Percentiles rank a stretch among this genome's conserved stretches.
These are phyloP conservation scores for Loripinus fragilis DNA, from an alignment of 2,888 invertebrate genomes.

Conservation along the genomic window DNA sequence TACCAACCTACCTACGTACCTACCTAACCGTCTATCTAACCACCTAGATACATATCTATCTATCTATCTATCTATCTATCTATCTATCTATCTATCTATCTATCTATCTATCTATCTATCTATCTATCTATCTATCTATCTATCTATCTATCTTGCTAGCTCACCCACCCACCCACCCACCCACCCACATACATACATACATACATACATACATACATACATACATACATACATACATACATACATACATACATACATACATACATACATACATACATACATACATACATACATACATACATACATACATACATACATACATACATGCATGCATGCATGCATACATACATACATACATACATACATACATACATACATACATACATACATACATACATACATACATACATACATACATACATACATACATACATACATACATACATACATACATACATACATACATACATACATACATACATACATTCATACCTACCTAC, in stretches of 20 bases:
- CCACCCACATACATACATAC: too few species aligned
- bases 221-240: too few species aligned
- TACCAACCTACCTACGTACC: not conserved
- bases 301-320: not conserved
- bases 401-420: too few species aligned
- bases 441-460: not conserved
- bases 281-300: not conserved
- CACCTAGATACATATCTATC: not conserved
- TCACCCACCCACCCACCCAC: not conserved
- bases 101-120: not conserved
- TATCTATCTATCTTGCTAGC: not conserved
- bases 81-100: slow-evolving; percentile 3
- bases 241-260: too few species aligned
- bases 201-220: too few species aligned
- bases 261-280: not conserved
- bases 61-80: slow-evolving; percentile 4
- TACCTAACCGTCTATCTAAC: slow-evolving; percentile 7
- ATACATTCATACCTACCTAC: too few species aligned
- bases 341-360: too few species aligned
- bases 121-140: slow-evolving; percentile 3
- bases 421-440: too few species aligned
- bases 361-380: too few species aligned
- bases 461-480: not conserved
- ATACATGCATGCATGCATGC: not conserved
- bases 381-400: too few species aligned